These are phyloP conservation scores for Aldabrachelys gigantea DNA, from an alignment of 2,113 vertebrate genomes.

Conservation along the genomic window DNA sequence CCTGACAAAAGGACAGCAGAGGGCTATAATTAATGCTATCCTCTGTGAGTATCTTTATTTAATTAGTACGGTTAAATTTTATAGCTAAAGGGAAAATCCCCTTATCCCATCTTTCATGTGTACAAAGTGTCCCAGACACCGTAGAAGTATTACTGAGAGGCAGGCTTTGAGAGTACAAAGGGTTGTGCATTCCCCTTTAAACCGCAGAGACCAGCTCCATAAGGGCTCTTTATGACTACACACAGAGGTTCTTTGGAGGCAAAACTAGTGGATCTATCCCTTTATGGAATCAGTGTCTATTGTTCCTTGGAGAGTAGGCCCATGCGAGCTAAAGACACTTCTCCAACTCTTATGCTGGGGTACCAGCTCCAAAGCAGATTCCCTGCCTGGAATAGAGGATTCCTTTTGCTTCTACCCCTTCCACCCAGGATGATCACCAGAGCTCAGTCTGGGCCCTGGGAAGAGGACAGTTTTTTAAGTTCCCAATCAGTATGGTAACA, in stretches of 20 bases:
- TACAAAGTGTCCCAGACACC: not conserved
- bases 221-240: not conserved
- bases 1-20: not conserved
- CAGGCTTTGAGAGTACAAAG: slow-evolving; percentile 1
- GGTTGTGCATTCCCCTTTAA: not conserved
- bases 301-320: not conserved
- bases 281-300: not conserved
- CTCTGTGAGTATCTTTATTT: slow-evolving; percentile 48
- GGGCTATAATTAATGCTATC: slow-evolving; percentile 42
- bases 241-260: not conserved
- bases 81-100: slow-evolving; percentile 1
- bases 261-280: not conserved
- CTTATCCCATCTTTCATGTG: slow-evolving; percentile 21
- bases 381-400: not conserved
- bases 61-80: not conserved
- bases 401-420: not conserved
- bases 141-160: slow-evolving; percentile 29
- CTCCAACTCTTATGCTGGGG: not conserved
- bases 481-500: not conserved
- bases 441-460: not conserved
- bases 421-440: not conserved
- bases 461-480: not conserved
- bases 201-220: fast-evolving
- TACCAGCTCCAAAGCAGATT: not conserved
- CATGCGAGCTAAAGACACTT: fast-evolving